Base-by-base conservation (phyloP, 2,888 invertebrate genomes). In the Apotomis betuletana region DNA sequence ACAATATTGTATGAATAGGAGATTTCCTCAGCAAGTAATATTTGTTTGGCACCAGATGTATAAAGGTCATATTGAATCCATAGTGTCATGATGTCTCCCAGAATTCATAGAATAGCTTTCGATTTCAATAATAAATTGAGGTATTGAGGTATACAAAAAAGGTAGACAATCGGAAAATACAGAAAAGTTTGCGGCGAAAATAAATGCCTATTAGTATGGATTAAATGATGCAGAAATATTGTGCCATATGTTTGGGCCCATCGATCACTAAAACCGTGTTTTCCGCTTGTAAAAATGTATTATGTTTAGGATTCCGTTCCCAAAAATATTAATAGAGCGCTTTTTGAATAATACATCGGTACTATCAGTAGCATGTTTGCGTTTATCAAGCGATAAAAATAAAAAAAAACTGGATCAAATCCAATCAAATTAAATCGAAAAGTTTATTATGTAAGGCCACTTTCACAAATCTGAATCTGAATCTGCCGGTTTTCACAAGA, bases 51-150 rank as follows among this genome's bases (percentile, higher is more conserved):
- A 44, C 15, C 61, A 67, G 71, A 68, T 68, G 58, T 59, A 70
- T 59, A 70, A 71, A 57, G 27, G 62, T 68, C 58, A 52, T 72
- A 72, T 72, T 49, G 59, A 38, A 13, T 46, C 13, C 52, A 64
- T 54, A 61, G 67, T 61, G 61, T 57, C 54, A 44, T 68, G 72
- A 67, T 72, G 59, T 67, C 70, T 61, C 61, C 41, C 49, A 27
- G 61, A 49, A 65, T 65, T 65, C 71, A 71, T 62, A 51, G 67
- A 44, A 67, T 59, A 57, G 46, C 46, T 52, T 64, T n/a, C 52
- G 13, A 4, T 72, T 70, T 72, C 71, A 72, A 72, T 72, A 72
- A 72, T 58, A 67, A 49, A 67, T 55, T 9, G n/a, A 4, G 58
- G 49, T 67, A n/a, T n/a, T n/a, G n/a, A n/a, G n/a, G 62, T 41